Base-by-base conservation (phyloP, 1,140 invertebrate genomes). In the Drosophila aff. region DNA sequence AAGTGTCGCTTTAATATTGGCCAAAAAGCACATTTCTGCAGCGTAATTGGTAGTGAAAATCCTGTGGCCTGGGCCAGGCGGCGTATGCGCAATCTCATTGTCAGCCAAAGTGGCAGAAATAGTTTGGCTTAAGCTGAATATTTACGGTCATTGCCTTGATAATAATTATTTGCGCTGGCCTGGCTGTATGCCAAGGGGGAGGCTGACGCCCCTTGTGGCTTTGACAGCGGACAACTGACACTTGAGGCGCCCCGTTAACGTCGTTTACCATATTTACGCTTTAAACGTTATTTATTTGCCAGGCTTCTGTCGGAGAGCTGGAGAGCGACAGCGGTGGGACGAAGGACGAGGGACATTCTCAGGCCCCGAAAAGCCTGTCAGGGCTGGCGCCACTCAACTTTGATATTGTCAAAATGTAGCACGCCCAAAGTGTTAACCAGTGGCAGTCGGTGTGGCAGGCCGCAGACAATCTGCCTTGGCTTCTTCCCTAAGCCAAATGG, bases 251-350 rank as follows among this genome's bases (percentile, higher is more conserved):
- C 53, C 66, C 78, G 81, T 85, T 90, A 89, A 89, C 79, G 86
- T 81, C 81, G 81, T 73, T 89, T 89, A 89, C 81, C 84, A 89
- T 89, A 84, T 89, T 90, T 79, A 84, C 85, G 78, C 84, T 83
- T 81, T 90, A 90, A 89, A 85, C 82, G 85, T 82, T 84, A 87
- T 90, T 89, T 89, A 89, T 89, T 89, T 81, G 84, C 76, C 79
- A 41, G 49, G 47, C 63, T 47, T 31, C 49, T 53, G 64, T 11
- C 72, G 23, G 23, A 23, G 23, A 68, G 26, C 1, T n/a, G 15
- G 21, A 49, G 23, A 49, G 23, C 8, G 46, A 4, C 46, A 23
- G 52, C 15, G 36, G 43, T 15, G 6, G 52, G 21, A 18, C 13
- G 31, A 3, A 6, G 31, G 16, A 21, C 23, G 23, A 23, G 23